These are phyloP conservation scores for Spondyliosoma cantharus DNA, from an alignment of 2,797 vertebrate genomes.

Conservation along the genomic window DNA sequence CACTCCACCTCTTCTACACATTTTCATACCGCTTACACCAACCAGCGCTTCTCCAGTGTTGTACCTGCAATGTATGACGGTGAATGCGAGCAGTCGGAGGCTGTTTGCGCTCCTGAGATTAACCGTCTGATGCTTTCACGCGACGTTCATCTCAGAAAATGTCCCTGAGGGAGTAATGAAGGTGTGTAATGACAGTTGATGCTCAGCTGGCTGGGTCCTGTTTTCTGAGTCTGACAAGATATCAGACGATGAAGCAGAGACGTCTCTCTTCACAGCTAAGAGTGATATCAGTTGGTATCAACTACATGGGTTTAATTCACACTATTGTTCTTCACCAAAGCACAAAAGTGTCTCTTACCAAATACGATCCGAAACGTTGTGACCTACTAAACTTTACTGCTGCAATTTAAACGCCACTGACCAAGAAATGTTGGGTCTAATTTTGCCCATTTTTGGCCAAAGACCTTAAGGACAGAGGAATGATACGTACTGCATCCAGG, in stretches of 20 bases:
- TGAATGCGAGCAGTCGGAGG: constrained; percentile 11
- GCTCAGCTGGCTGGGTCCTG: constrained; percentile 36
- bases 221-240: constrained; percentile 19
- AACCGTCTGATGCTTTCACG: constrained; percentile 19
- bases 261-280: constrained; percentile 5
- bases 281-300: not conserved
- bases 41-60: constrained; percentile 38
- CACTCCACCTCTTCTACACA: constrained; percentile 29
- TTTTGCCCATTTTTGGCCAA: constrained; percentile 47
- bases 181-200: constrained; percentile 1
- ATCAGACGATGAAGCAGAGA: not conserved
- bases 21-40: constrained; percentile 36
- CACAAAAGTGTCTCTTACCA: constrained; percentile 35
- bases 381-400: not conserved
- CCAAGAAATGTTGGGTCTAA: constrained; percentile 1
- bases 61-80: constrained; percentile 26
- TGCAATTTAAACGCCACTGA: constrained; percentile 3
- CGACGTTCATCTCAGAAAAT: constrained; percentile 27
- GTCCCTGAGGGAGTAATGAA: not conserved
- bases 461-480: constrained; percentile 34
- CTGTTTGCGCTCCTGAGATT: constrained; percentile 28
- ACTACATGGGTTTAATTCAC: constrained; percentile 16
- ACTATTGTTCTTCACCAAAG: constrained; percentile 39
- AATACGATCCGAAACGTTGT: constrained; percentile 19
- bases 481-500: constrained; percentile 17